Conservation (phyloP, 2,888 invertebrate genomes). For the Latheticus oryzae region DNA sequence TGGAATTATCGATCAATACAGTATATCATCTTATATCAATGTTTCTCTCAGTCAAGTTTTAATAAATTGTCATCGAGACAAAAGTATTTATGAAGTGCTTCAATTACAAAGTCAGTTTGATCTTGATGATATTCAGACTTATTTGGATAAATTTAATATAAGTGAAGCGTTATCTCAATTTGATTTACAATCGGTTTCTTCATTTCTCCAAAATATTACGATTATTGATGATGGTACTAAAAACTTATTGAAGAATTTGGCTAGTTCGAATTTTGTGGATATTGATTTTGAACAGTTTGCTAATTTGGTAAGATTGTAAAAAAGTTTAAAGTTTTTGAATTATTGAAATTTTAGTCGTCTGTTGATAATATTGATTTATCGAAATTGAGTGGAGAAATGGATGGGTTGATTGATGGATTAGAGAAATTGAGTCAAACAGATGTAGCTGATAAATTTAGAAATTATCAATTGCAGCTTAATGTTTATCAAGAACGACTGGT, state of each 20-base stretch:
- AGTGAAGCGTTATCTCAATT: slow-evolving; percentile 57
- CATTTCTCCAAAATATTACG: slow-evolving; percentile 70
- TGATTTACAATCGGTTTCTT: too few species aligned
- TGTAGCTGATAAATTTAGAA: too few species aligned
- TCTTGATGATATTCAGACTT: too few species aligned
- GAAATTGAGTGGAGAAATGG: too few species aligned
- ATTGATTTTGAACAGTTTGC: slow-evolving; percentile 79
- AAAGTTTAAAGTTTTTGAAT: too few species aligned
- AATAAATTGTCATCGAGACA: slow-evolving; percentile 78
- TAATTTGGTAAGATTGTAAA: slow-evolving; percentile 72
- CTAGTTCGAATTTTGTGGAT: slow-evolving; percentile 76
- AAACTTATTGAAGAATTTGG: slow-evolving; percentile 72
- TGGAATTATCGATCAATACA: slow-evolving; percentile 70
- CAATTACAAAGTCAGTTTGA: slow-evolving; percentile 49
- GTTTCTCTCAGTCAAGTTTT: slow-evolving; percentile 72
- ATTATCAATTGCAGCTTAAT: too few species aligned
- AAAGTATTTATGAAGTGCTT: slow-evolving; percentile 68
- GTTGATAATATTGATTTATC: too few species aligned
- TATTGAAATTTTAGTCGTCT: too few species aligned
- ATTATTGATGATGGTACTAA: slow-evolving; percentile 64
- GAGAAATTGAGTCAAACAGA: too few species aligned
- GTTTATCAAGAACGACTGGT: too few species aligned
- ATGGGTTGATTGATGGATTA: too few species aligned
- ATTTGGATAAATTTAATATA: too few species aligned
- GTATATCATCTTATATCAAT: slow-evolving; percentile 59